Percentiles rank a stretch among this genome's conserved stretches.
These are phyloP conservation scores for Salvator merianae DNA, from an alignment of 2,113 vertebrate species.

Conservation along the genomic window DNA sequence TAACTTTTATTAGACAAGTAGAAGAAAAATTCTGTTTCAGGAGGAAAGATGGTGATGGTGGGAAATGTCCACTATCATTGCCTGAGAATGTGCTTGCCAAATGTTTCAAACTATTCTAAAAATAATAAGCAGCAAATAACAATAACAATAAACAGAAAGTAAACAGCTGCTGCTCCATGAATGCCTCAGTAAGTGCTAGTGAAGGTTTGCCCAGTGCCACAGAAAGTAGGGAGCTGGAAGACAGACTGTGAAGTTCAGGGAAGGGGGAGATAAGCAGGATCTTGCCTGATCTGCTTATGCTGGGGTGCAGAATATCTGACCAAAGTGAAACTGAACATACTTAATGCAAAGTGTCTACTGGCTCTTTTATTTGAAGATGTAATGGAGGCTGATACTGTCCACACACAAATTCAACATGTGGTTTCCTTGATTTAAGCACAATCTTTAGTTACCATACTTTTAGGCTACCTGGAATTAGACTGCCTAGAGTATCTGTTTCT, in stretches of 20 bases:
- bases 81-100: no score
- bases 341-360: not conserved
- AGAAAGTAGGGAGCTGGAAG: not conserved
- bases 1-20: not conserved
- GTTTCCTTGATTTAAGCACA: not conserved
- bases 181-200: not conserved
- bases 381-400: not conserved
- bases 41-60: no score
- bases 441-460: no score
- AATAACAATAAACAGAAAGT: no score
- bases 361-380: not conserved
- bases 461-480: not conserved
- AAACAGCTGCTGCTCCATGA: not conserved
- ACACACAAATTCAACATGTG: not conserved
- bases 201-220: not conserved
- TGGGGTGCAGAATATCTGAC: not conserved
- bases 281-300: no score
- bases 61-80: no score
- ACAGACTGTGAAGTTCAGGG: not conserved
- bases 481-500: no score
- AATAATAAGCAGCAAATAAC: no score
- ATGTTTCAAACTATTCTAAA: no score
- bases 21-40: not conserved
- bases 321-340: not conserved
- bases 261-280: not conserved